These are phyloP conservation scores for Plumapathes pennacea DNA, from an alignment of 92 coral and sea anemone genomes.

Conservation along the genomic window DNA sequence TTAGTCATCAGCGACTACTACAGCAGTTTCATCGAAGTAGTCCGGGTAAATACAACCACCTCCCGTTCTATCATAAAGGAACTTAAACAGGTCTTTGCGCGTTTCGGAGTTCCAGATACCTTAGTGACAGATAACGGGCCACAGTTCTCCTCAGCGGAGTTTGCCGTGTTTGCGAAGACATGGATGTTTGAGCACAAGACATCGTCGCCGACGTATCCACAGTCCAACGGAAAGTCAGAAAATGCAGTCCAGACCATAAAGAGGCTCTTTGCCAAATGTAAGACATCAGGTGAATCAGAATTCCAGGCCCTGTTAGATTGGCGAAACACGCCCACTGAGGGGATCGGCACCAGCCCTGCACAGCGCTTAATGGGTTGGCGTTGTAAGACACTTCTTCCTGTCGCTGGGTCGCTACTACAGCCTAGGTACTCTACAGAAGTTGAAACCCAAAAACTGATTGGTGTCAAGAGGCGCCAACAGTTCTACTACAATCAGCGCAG, in stretches of 20 bases:
- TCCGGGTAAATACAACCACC: conserved; percentile 17
- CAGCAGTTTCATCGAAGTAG: conserved; percentile 48
- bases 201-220: conserved; percentile 4
- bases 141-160: conserved; percentile 31
- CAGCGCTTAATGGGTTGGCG: conserved; percentile 36
- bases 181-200: conserved; percentile 25
- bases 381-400: conserved; percentile 28
- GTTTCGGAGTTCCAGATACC: conserved; percentile 41
- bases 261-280: conserved; percentile 5
- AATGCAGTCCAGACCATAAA: conserved; percentile 1
- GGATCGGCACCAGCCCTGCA: conserved; percentile 24
- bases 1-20: conserved; percentile 36
- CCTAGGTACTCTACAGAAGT: conserved; percentile 3
- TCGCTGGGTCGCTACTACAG: neutral
- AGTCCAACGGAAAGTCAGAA: conserved; percentile 29
- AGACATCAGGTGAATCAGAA: conserved; percentile 1
- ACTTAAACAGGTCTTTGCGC: conserved; percentile 29
- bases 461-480: too few species aligned
- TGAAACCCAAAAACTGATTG: conserved; percentile 2
- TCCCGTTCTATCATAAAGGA: conserved; percentile 40
- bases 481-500: too few species aligned
- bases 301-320: conserved; percentile 11
- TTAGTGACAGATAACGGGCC: conserved; percentile 34
- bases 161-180: conserved; percentile 1
- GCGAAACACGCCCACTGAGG: conserved; percentile 33